Evolutionary conservation across 2,888 invertebrate species (phyloP).

Genomic region (Pollenia angustigena): DNA sequence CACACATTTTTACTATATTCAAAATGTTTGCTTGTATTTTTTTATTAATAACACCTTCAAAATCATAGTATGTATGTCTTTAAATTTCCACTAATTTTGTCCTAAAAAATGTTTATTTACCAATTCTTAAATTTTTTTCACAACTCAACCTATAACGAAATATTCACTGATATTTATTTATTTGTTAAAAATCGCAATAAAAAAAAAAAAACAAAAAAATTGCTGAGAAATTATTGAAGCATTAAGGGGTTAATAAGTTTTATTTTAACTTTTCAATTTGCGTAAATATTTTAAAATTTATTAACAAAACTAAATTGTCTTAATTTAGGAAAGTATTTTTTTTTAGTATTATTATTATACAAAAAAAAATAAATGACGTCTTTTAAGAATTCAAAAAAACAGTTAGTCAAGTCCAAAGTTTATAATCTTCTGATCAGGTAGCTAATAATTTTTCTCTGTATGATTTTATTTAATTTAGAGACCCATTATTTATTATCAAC

Average conservation of each 20-base stretch:
- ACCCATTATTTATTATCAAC: conserved; percentile 3
- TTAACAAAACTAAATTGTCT: too few relatives aligned
- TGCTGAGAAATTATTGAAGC: conserved; percentile 15
- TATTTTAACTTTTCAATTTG: too few relatives aligned
- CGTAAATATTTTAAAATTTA: too few relatives aligned
- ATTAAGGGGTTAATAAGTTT: conserved; percentile 30
- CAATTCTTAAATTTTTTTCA: too few relatives aligned
- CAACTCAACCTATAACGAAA: too few relatives aligned
- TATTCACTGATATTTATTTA: not conserved
- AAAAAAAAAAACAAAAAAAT: not conserved
- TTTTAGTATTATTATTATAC: not conserved
- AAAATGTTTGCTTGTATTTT: too few relatives aligned
- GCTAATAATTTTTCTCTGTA: conserved; percentile 8
- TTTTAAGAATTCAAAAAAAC: not conserved
- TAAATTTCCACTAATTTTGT: too few relatives aligned
- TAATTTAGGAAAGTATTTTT: too few relatives aligned
- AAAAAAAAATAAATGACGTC: not conserved
- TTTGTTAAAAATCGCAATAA: conserved; percentile 5
- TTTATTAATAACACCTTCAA: too few relatives aligned
- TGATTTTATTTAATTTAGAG: conserved; percentile 6
- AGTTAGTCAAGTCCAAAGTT: conserved; percentile 16
- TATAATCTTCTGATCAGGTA: not conserved
- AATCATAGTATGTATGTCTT: too few relatives aligned
- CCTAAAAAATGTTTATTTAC: too few relatives aligned
- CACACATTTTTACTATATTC: too few relatives aligned